Evolutionary conservation across 2,797 vertebrate species (phyloP).

Genomic region (Chelon labrosus): DNA sequence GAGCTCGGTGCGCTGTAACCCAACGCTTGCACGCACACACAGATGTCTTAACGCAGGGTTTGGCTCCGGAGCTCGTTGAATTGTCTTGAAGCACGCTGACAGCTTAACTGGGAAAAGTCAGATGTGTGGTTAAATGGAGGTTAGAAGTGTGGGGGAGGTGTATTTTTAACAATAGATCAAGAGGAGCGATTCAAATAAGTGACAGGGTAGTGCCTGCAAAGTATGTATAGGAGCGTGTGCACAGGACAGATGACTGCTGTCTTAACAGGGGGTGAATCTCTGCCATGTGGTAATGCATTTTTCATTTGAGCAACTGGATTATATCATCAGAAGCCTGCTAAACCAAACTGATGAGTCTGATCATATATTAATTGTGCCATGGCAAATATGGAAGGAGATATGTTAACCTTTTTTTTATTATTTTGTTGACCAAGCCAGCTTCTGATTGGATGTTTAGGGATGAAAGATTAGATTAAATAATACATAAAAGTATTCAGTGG

Average conservation of each 20-base stretch:
- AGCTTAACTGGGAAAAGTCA: slow-evolving; percentile 35
- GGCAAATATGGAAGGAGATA: not conserved
- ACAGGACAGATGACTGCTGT: slow-evolving; percentile 13
- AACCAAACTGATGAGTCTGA: slow-evolving; percentile 32
- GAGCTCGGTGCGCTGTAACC: slow-evolving; percentile 59
- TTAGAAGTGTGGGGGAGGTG: slow-evolving; percentile 34
- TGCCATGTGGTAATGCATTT: slow-evolving; percentile 45
- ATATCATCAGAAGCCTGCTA: slow-evolving; percentile 47
- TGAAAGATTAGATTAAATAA: not conserved
- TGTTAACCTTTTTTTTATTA: too few relatives aligned
- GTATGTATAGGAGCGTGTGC: slow-evolving; percentile 21
- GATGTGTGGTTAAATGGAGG: slow-evolving; percentile 35
- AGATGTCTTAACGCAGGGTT: slow-evolving; percentile 29
- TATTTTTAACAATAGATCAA: slow-evolving; percentile 35
- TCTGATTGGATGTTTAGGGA: not conserved
- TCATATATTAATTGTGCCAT: not conserved
- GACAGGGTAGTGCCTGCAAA: slow-evolving; percentile 13
- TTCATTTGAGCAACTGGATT: slow-evolving; percentile 50
- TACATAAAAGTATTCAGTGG: slow-evolving; percentile 12
- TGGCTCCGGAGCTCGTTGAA: slow-evolving; percentile 46
- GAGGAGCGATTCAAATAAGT: slow-evolving; percentile 40
- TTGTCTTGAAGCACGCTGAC: slow-evolving; percentile 46
- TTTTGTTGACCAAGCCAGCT: too few relatives aligned
- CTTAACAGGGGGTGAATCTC: slow-evolving; percentile 30
- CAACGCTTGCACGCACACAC: slow-evolving; percentile 36